phyloP scores from a whole-genome alignment of 2,797 vertebrate species.

The Spea hammondii region DNA sequence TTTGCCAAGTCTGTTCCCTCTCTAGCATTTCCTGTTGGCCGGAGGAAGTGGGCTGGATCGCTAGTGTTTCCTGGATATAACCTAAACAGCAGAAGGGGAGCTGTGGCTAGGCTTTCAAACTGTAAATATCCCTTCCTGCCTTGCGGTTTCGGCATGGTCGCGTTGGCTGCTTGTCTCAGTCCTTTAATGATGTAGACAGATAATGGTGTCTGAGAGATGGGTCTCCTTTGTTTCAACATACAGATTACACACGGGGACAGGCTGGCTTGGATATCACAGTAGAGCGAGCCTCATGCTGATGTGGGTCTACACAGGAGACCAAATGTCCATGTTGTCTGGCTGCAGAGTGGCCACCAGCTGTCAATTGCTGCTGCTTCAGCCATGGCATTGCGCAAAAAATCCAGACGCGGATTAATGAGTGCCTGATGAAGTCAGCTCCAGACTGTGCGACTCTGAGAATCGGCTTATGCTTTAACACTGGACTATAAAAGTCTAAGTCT shows the following conservation, averaged over 20 bases:
- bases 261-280: not conserved
- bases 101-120: conserved; percentile 10
- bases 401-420: too few species aligned
- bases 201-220: not conserved
- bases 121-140: conserved; percentile 37
- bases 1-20: conserved; percentile 58
- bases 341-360: too few species aligned
- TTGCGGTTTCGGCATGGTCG: not conserved
- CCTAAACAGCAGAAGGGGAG: conserved; percentile 42
- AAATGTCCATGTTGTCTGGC: not conserved
- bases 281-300: not conserved
- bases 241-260: not conserved
- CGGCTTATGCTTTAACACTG: too few species aligned
- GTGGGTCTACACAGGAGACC: not conserved
- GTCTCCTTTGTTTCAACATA: not conserved
- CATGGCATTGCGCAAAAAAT: too few species aligned
- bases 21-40: conserved; percentile 61
- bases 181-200: conserved; percentile 21
- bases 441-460: too few species aligned
- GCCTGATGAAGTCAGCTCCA: too few species aligned
- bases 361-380: too few species aligned
- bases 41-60: conserved; percentile 58
- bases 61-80: conserved; percentile 63
- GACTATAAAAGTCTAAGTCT: too few species aligned
- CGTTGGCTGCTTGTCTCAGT: not conserved